phyloP scores from a whole-genome alignment of 2,797 vertebrate genomes.

The Myioborus miniatus region DNA sequence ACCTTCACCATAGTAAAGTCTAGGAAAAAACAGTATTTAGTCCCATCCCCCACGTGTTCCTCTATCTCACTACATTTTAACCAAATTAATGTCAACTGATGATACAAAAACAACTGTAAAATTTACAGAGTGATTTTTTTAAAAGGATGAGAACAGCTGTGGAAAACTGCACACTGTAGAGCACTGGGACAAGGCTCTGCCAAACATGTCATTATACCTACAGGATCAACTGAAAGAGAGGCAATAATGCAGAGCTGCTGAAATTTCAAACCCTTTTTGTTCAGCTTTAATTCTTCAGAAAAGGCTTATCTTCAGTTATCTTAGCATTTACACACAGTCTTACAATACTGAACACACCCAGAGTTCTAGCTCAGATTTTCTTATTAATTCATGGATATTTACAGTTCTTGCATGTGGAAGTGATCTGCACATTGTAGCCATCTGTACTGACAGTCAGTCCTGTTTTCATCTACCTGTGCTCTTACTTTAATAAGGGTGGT shows the following conservation, averaged over 20 bases:
- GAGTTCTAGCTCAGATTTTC: background rate
- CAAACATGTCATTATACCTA: background rate
- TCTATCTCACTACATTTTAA: background rate
- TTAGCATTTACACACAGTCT: background rate
- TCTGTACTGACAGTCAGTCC: background rate
- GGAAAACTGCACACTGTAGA: background rate
- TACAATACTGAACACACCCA: background rate
- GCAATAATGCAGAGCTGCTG: background rate
- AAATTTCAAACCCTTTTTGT: background rate
- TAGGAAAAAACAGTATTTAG: background rate
- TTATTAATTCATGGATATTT: background rate
- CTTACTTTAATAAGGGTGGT: background rate
- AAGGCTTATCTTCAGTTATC: background rate
- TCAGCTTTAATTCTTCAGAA: background rate
- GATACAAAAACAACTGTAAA: background rate
- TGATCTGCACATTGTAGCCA: background rate
- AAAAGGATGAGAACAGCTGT: background rate
- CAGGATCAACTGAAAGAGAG: background rate
- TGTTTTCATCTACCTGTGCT: background rate
- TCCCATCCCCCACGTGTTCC: background rate
- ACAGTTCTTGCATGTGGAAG: background rate
- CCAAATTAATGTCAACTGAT: background rate
- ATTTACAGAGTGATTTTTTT: background rate
- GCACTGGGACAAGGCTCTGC: background rate
- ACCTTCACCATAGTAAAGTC: background rate